Evolutionary conservation across 2,888 invertebrate genomes (phyloP), one percentile per base, ranked within the genome.

Genomic region (Netelia fuscicornis): DNA sequence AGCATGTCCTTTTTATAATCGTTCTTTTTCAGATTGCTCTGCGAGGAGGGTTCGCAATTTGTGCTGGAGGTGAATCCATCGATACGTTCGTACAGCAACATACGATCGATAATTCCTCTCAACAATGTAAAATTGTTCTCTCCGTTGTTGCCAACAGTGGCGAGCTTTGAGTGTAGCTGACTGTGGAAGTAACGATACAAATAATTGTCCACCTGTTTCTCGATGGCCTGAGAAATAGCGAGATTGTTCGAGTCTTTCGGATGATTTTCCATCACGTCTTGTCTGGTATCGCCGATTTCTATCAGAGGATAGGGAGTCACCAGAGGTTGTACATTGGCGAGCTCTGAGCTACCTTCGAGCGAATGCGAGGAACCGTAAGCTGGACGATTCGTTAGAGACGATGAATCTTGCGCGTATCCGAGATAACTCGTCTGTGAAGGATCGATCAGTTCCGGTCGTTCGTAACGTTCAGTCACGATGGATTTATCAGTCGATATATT

Each of bases 291-390:
- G 17, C 20, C 20, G 13, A 81, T 81, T 78, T 90, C 89, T 20
- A 90, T 90, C 30, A 91, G 78, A 13, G 91, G 91, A 64, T 89
- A 89, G 1, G 90, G 88, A 10, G 90, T 89, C 54, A 54, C 76
- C 11, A 84, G 62, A 10, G 77, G 74, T 10, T 83, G 77, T 17
- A 82, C 65, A 60, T 88, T 79, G 6, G 42, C 72, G 1, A 86
- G 52, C 11, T 86, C 81, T 2, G 87, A 84, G 10, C 74, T 70
- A 9, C 77, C 87, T 30, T 88, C 84, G 5, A 84, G 83, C 58
- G 72, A 81, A 48, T 87, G 86, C 0, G 88, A 89, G 0, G 87
- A 87, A 30, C 86, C 79, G 10, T 30, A 17, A 87, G 23, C 86
- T 48, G 11, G 77, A 62, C 37, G 9, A 42, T 87, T 85, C 1